A percentile compares a stretch with the other conserved stretches of the same genome.
These are phyloP conservation scores for Lutjanus argentimaculatus DNA, from an alignment of 2,797 vertebrate species.

Conservation along the genomic window DNA sequence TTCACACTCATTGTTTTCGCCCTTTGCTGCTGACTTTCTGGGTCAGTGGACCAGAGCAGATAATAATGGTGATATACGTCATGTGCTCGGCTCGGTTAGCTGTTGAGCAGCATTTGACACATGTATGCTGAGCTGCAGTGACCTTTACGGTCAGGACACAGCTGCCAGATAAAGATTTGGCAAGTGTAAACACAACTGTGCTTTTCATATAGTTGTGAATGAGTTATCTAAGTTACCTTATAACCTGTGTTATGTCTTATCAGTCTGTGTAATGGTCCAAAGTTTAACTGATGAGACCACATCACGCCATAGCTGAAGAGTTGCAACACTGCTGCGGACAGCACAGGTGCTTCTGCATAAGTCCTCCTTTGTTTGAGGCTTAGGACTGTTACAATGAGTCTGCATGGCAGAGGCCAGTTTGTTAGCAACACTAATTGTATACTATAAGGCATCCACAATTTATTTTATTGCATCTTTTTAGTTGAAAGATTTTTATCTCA, in stretches of 20 bases:
- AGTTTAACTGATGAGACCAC: constrained; percentile 28
- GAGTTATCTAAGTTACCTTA: constrained; percentile 20
- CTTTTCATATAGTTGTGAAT: not conserved
- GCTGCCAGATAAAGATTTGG: not conserved
- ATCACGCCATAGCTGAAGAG: not conserved
- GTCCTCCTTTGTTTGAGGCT: constrained; percentile 3
- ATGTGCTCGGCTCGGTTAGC: constrained; percentile 2
- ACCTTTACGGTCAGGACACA: not conserved
- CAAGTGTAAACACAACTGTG: not conserved
- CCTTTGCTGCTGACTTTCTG: not conserved
- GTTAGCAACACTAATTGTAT: not conserved
- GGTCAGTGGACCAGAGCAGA: not conserved
- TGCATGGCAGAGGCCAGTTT: not conserved
- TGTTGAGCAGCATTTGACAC: not conserved
- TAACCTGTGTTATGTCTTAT: not conserved
- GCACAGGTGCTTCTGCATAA: not conserved
- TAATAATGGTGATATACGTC: constrained; percentile 13
- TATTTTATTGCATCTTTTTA: not conserved
- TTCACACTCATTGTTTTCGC: fast-evolving
- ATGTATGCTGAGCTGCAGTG: constrained; percentile 16
- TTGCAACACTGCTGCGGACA: constrained; percentile 11
- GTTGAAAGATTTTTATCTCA: not conserved
- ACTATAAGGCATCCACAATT: not conserved
- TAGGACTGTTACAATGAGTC: not conserved
- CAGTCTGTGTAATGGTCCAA: constrained; percentile 19